Percentiles rank a stretch among this genome's conserved stretches.
Conservation (phyloP, 1,140 invertebrate genomes). For the Drosophila repletoides region DNA sequence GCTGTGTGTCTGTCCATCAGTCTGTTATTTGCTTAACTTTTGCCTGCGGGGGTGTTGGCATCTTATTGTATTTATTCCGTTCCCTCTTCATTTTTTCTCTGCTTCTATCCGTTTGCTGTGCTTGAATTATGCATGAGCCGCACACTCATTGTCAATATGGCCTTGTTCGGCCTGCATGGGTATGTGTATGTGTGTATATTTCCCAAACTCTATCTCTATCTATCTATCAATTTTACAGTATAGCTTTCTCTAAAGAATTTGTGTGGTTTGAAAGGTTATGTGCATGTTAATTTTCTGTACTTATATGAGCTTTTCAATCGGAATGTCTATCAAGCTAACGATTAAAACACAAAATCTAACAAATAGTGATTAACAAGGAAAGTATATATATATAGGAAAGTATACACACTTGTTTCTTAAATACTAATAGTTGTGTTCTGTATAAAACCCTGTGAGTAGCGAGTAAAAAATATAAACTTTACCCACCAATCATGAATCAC, state of each 20-base stretch:
- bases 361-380: background rate
- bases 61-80: conserved; percentile 39
- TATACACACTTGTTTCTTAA: too few species aligned
- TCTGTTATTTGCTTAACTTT: conserved; percentile 67
- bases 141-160: conserved; percentile 57
- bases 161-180: conserved; percentile 38
- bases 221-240: conserved; percentile 79
- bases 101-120: conserved; percentile 11
- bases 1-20: conserved; percentile 10
- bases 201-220: conserved; percentile 62
- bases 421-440: too few species aligned
- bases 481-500: background rate
- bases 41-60: conserved; percentile 31
- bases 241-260: conserved; percentile 70
- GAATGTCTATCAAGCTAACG: conserved; percentile 19
- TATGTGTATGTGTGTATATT: conserved; percentile 3
- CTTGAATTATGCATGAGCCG: conserved; percentile 72
- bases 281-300: conserved; percentile 23
- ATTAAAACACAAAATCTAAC: background rate
- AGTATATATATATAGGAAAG: too few species aligned
- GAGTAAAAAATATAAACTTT: background rate
- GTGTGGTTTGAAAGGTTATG: conserved; percentile 60
- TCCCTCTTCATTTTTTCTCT: background rate
- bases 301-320: conserved; percentile 10
- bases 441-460: too few species aligned